Evolutionary conservation across 2,113 vertebrate genomes (phyloP), one percentile per base, ranked within the genome.

Genomic region (Xyrauchen texanus): DNA sequence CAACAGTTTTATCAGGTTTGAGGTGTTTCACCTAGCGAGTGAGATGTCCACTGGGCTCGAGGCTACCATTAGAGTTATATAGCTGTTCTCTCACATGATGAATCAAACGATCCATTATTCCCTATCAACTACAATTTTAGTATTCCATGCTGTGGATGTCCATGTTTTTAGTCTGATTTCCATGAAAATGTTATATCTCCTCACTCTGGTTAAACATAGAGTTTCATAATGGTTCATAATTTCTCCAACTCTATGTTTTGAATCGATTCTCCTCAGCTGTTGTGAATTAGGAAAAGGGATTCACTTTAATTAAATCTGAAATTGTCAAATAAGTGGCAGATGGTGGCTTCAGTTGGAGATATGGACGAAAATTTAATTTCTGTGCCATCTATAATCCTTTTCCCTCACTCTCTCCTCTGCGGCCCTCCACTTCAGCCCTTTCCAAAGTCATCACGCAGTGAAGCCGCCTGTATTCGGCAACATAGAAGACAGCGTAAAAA

Each of bases 261-360:
- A 64, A 45, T 11, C 52, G 86, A 88, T 86, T 86, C 87, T 87
- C 71, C 87, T 87, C 71, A 85, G 85, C 86, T 83, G 85, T 89
- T 88, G 88, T 85, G 81, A 90, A 91, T 87, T 68, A 71, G 47
- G 84, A 58, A 72, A 79, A 80, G 78, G 82, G 84, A 88, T 91
- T 87, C 88, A 80, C 88, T 87, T 86, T 88, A 89, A 92, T 90
- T 88, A 88, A 87, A 91, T 90, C 87, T 88, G 69, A 89, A 89
- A 89, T 89, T 81, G 86, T 89, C 87, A 87, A 90, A 90, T 89
- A 87, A 79, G 80, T 77, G 80, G 81, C 78, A 85, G 82, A 89
- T 85, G 63, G 84, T 83, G 80, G 83, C 61, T 67, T 70, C 76
- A 83, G 81, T 69, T 77, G 63, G 77, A 44, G 76, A 77, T 80